Evolutionary conservation across 2,113 vertebrate species (phyloP), one percentile per base, ranked within the genome.

Genomic region (Forbesichthys agassizii): DNA sequence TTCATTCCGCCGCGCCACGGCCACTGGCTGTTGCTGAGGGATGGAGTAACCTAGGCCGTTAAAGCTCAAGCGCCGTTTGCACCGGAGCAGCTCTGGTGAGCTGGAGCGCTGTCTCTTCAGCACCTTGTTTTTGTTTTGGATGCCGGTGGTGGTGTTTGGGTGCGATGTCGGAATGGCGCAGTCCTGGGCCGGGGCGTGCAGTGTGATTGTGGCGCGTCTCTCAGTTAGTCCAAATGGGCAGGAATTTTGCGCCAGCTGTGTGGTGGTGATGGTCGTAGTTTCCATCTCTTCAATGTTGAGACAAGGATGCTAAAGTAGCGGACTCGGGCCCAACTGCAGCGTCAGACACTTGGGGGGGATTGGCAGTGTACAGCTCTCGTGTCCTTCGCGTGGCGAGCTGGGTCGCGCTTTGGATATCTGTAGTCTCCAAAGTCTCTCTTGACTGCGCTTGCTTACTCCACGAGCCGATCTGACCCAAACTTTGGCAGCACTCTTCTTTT

Each of bases 1-100:
- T 64, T 98, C 97, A 77, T 98, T 98, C 53, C 97, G 95, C 33
- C 96, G 89, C 18, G 96, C 96, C 74, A 98, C 96, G 3, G 96
- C 95, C 36, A 96, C 95, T 1, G 94, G 79, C 88, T 92, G 87
- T 86, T 88, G 81, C 89, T 92, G 85, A 1, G 84, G 90, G 78
- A 93, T 87, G 71, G 86, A 89, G 85, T 93, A 93, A 63, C 92
- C 90, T 33, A 95, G 88, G 4, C 93, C 91, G 78, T 92, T 92
- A 85, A 94, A 94, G 51, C 92, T 94, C 73, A 95, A 86, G 8
- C 95, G 94, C 70, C 95, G 90, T 71, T 96, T 95, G 88, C 96
- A 96, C 70, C 96, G 94, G 73, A 97, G 87, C 16, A 96, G 93
- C 75, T 96, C 95, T 0, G 96, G 96, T 1, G 96, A 96, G 48